Percentiles rank a stretch among this genome's conserved stretches.
Conservation (phyloP, 2,113 vertebrate species). For the Promerops cafer region DNA sequence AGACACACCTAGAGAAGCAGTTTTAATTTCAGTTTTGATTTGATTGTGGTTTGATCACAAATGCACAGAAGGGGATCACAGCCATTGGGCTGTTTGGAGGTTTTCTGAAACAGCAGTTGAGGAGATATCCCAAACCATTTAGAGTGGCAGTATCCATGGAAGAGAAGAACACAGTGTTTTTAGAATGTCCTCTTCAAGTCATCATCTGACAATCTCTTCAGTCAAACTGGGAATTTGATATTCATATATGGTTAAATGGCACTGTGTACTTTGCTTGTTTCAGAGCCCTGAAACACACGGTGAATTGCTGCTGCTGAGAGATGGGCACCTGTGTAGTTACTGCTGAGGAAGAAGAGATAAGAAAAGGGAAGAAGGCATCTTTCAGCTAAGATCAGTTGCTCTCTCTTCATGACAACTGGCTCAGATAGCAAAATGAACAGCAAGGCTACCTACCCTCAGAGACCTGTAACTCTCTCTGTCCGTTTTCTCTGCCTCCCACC, state of each 20-base stretch:
- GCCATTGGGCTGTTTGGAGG: not conserved
- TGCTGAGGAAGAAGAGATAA: not conserved
- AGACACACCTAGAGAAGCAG: not conserved
- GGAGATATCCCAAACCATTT: not conserved
- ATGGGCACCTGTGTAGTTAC: not conserved
- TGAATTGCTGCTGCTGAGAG: not conserved
- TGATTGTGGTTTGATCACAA: not conserved
- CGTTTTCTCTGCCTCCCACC: not conserved
- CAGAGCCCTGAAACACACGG: not conserved
- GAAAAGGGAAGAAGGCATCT: rapidly evolving
- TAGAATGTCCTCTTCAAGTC: not conserved
- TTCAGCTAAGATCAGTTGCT: not conserved
- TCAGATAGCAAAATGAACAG: not conserved
- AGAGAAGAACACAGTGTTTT: not conserved
- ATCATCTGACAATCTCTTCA: not conserved
- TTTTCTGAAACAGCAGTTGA: not conserved
- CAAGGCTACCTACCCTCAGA: not conserved
- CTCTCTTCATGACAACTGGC: not conserved
- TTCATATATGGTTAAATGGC: not conserved
- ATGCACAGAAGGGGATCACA: not conserved
- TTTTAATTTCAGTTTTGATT: not conserved
- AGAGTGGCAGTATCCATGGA: not conserved
- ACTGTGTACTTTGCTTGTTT: not conserved
- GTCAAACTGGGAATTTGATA: not conserved
- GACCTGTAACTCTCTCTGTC: not conserved